A percentile compares a stretch with the other conserved stretches of the same genome.
phyloP scores from a whole-genome alignment of 2,797 vertebrate species.

The Fratercula arctica region DNA sequence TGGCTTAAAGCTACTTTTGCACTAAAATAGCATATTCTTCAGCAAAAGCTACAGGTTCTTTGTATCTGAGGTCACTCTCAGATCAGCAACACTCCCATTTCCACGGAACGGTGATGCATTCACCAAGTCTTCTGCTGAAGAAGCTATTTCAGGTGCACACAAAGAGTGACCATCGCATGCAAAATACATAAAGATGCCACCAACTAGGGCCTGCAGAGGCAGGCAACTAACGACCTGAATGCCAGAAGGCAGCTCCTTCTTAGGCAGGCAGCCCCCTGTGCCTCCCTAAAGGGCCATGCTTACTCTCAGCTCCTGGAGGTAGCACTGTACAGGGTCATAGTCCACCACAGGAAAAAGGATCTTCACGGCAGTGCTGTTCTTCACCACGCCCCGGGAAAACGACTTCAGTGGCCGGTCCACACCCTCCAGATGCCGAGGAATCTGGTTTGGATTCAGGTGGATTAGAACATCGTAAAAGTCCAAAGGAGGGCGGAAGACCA shows the following conservation, averaged over 20 bases:
- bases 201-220: accelerated
- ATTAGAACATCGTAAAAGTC: conserved; percentile 92
- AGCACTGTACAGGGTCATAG: conserved; percentile 89
- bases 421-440: conserved; percentile 84
- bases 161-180: not conserved
- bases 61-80: not conserved
- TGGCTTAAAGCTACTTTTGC: not conserved
- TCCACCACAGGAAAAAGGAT: conserved; percentile 87
- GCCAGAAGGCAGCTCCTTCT: not conserved
- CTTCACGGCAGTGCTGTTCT: not conserved
- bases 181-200: not conserved
- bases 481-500: conserved; percentile 89
- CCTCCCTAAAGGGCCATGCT: not conserved
- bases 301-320: conserved; percentile 88
- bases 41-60: not conserved
- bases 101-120: not conserved
- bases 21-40: not conserved
- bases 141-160: not conserved
- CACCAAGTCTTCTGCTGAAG: not conserved
- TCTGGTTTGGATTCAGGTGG: conserved; percentile 85
- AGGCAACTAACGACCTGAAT: not conserved
- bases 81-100: not conserved
- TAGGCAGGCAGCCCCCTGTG: not conserved
- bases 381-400: conserved; percentile 78
- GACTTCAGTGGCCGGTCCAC: conserved; percentile 82